Base-by-base conservation (phyloP, 2,113 vertebrate species). In the Brachirus orientalis region DNA sequence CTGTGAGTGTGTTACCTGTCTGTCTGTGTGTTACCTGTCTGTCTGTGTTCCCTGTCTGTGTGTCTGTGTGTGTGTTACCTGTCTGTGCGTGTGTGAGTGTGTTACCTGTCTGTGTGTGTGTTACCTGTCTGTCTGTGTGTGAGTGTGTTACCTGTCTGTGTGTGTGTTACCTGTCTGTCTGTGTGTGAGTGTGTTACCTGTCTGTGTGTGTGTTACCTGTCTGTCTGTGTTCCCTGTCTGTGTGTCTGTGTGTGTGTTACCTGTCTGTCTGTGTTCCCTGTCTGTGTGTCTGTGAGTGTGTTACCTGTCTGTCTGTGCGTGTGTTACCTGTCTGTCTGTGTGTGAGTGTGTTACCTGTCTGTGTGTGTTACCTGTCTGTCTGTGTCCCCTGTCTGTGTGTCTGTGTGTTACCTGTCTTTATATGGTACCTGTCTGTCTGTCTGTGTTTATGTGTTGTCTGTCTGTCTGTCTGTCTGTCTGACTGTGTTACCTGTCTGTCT, bases 301-400 rank as follows among this genome's bases (percentile, higher is more conserved):
- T 11, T 22, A 69, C 38, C 64, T 63, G 37, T 37, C 17, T 41
- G 46, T 62, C 18, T 17, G 48, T 51, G 48, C 6, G 16, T 51
- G 48, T 51, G 20, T 51, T 86, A 98, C 96, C 96, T 88, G 95
- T 96, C 69, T 98, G 92, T n/a, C n/a, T n/a, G n/a, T n/a, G n/a
- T n/a, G 86, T 97, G 95, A 46, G 93, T 91, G 75, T 97, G 96
- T 65, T 98, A 28, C 28, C 28, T 28, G 28, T 28, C 28, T 4
- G 28, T n/a, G 93, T 91, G 75, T 97, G 96, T 65, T 98, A 28
- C 28, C 28, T 28, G 28, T 28, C 28, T 4, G 28, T n/a, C n/a
- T 91, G 75, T 97, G 96, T 65, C 98, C 3, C 28, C 28, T 28
- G 28, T 28, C 28, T 4, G 28, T 28, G 0, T 4, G 28, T 28